phyloP scores from a whole-genome alignment of 2,113 vertebrate genomes.

The Heloderma charlesbogerti region DNA sequence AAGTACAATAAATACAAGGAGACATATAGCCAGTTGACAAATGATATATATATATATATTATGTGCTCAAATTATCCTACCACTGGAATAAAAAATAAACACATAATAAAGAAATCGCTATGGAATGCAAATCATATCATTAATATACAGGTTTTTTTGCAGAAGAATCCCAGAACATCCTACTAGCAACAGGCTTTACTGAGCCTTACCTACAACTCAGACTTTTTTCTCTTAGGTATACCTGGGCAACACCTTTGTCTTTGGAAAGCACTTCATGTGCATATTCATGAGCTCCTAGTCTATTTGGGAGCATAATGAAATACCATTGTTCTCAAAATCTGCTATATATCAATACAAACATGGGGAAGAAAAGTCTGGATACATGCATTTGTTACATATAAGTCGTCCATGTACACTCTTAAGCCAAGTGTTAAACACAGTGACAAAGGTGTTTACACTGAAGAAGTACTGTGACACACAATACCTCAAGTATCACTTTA shows the following conservation, averaged over 20 bases:
- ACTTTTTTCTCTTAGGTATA: not conserved
- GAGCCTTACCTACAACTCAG: not conserved
- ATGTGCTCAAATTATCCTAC: not conserved
- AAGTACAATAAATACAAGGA: not conserved
- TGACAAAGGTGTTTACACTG: not conserved
- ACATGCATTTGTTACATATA: not conserved
- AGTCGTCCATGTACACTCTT: not conserved
- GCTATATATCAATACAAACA: not conserved
- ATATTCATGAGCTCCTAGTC: not conserved
- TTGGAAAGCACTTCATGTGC: not conserved
- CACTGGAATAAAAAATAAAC: not conserved
- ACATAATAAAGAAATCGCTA: not conserved
- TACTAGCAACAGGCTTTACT: not conserved
- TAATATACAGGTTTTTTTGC: not conserved
- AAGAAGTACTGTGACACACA: conserved; percentile 37
- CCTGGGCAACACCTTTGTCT: not conserved
- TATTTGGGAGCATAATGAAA: not conserved
- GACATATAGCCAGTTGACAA: not conserved
- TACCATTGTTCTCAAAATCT: conserved; percentile 17
- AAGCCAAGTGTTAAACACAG: conserved; percentile 34
- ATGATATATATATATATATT: not conserved
- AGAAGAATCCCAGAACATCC: not conserved
- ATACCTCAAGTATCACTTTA: not conserved
- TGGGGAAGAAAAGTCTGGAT: conserved; percentile 7
- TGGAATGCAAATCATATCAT: not conserved